phyloP scores from a whole-genome alignment of 2,888 invertebrate genomes.

The Tetranychus piercei region DNA sequence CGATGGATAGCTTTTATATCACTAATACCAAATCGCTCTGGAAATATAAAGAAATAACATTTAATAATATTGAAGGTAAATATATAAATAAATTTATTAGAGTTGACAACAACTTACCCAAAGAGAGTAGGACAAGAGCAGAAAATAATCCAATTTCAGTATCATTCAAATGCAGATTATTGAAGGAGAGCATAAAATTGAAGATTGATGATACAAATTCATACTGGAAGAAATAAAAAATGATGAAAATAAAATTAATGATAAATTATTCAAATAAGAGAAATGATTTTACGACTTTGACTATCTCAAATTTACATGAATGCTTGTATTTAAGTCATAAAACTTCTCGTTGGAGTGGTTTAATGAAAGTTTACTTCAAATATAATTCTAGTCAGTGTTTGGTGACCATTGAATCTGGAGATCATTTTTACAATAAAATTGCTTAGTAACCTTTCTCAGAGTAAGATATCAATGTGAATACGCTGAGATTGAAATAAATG shows the following conservation, averaged over 20 bases:
- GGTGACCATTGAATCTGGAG: too few relatives aligned
- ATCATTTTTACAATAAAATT: too few relatives aligned
- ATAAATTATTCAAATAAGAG: background rate
- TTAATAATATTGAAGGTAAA: background rate
- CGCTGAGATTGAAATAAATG: too few relatives aligned
- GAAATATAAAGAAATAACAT: background rate
- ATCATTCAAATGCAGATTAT: constrained; percentile 54
- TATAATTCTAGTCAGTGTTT: too few relatives aligned
- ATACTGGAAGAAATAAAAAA: constrained; percentile 41
- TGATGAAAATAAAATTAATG: background rate
- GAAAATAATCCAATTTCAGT: constrained; percentile 75
- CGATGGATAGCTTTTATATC: constrained; percentile 58
- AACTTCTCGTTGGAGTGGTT: too few relatives aligned
- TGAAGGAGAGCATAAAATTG: constrained; percentile 52
- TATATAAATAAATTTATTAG: background rate
- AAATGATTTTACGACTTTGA: too few relatives aligned
- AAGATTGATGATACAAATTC: constrained; percentile 64
- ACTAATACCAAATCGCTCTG: constrained; percentile 58
- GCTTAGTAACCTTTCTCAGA: too few relatives aligned
- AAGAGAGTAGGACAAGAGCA: constrained; percentile 58
- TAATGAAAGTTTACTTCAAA: too few relatives aligned
- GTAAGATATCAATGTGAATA: too few relatives aligned
- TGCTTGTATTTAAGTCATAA: too few relatives aligned
- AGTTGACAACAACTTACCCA: constrained; percentile 30
- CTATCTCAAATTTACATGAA: too few relatives aligned